These are phyloP conservation scores for Enteromius paludinosus DNA, from an alignment of 2,797 vertebrate genomes.

Conservation along the genomic window DNA sequence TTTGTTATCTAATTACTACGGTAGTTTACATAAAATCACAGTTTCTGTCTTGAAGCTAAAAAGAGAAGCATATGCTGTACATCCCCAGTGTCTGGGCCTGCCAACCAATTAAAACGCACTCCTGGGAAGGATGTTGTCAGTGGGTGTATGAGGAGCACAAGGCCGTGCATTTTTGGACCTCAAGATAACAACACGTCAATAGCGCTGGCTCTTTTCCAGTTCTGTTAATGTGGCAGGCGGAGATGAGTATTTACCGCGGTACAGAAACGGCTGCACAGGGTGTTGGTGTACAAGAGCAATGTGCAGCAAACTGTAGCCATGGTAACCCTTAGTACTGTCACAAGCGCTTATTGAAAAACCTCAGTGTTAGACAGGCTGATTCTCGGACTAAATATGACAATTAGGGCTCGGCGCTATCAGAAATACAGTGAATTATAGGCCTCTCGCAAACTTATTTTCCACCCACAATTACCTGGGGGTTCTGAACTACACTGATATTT, in stretches of 20 bases:
- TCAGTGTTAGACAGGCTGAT: slow-evolving; percentile 38
- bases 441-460: slow-evolving; percentile 56
- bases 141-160: slow-evolving; percentile 28
- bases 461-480: slow-evolving; percentile 54
- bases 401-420: slow-evolving; percentile 50
- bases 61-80: slow-evolving; percentile 19
- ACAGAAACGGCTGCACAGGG: background rate
- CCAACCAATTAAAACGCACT: slow-evolving; percentile 42
- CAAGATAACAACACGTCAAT: slow-evolving; percentile 49
- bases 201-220: slow-evolving; percentile 17
- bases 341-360: slow-evolving; percentile 52
- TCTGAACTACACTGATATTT: slow-evolving; percentile 49
- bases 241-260: slow-evolving; percentile 14
- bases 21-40: slow-evolving; percentile 29
- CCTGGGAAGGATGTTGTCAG: slow-evolving; percentile 24
- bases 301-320: slow-evolving; percentile 46
- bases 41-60: slow-evolving; percentile 25
- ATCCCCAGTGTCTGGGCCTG: slow-evolving; percentile 13
- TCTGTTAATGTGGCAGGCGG: slow-evolving; percentile 36
- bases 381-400: slow-evolving; percentile 56
- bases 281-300: background rate
- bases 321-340: slow-evolving; percentile 52
- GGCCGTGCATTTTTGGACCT: slow-evolving; percentile 35
- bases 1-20: slow-evolving; percentile 38
- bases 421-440: slow-evolving; percentile 50